Base-by-base conservation (phyloP, 2,113 vertebrate genomes). In the Coryphaenoides rupestris region DNA sequence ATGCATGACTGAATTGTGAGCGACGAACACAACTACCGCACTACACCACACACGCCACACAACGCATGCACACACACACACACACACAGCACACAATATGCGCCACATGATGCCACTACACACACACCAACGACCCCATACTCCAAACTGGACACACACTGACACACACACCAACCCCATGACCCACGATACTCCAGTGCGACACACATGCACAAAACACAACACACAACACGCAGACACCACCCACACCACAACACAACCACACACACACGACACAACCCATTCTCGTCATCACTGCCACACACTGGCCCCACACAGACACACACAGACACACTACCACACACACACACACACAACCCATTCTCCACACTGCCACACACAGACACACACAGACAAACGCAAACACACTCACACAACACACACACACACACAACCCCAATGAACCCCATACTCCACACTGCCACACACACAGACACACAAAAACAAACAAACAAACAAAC, bases 251-350 rank as follows among this genome's bases (percentile, higher is more conserved):
- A 61, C 60, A 33, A 59, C n/a, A 72, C 62, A 65, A 72, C 81
- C 65, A 64, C 69, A 66, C 16, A 62, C 56, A 23, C 59, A 23
- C 45, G 63, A 76, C 76, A n/a, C n/a, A 73, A 50, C 66, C 81
- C 82, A 81, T n/a, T n/a, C n/a, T n/a, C n/a, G n/a, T n/a, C n/a
- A n/a, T n/a, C 69, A 77, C 53, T 15, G 50, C 2, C 21, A 19
- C 56, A 12, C 19, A 3, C 73, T 64, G 57, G 40, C 61, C 17
- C 40, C 40, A 4, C 40, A 45, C 13, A 45, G 40, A 13, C 58
- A 46, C 28, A 60, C 58, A 60, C 58, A 22, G 14, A 21, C n/a
- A n/a, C n/a, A n/a, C n/a, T n/a, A n/a, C n/a, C n/a, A n/a, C n/a
- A n/a, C n/a, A n/a, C n/a, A 33, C 28, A 9, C 6, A n/a, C 24